These are phyloP conservation scores for Zaprionus africanus DNA, from an alignment of 1,140 invertebrate species.

Conservation along the genomic window DNA sequence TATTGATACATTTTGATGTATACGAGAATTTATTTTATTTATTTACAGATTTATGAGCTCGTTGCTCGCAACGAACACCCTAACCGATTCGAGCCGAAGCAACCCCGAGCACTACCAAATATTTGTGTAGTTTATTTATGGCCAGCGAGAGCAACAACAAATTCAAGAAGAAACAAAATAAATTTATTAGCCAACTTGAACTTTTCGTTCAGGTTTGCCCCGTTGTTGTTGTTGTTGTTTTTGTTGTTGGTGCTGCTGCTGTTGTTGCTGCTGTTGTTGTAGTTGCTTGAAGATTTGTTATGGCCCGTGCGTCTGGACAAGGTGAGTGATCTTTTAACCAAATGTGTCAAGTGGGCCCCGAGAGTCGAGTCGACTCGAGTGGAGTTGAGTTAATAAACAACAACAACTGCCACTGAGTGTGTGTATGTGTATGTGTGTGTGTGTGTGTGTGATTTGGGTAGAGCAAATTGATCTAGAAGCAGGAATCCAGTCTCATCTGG, in stretches of 20 bases:
- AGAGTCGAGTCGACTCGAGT: slow-evolving; percentile 7
- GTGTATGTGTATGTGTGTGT: not conserved
- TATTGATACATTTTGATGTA: slow-evolving; percentile 81
- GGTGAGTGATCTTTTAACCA: slow-evolving; percentile 74
- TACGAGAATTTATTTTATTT: slow-evolving; percentile 79
- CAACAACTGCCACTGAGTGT: not conserved
- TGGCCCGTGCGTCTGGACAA: slow-evolving; percentile 42
- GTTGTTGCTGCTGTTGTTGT: slow-evolving; percentile 15
- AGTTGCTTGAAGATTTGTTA: slow-evolving; percentile 45
- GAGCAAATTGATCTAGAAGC: slow-evolving; percentile 9
- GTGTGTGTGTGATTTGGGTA: slow-evolving; percentile 17
- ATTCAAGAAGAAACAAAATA: slow-evolving; percentile 38
- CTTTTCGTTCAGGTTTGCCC: slow-evolving; percentile 39
- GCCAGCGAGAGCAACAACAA: slow-evolving; percentile 44
- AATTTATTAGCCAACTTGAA: slow-evolving; percentile 77
- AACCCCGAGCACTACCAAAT: slow-evolving; percentile 51
- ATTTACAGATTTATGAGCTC: slow-evolving; percentile 81
- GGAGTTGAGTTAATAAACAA: slow-evolving; percentile 62
- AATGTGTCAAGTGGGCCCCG: slow-evolving; percentile 73
- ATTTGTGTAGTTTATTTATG: slow-evolving; percentile 80
- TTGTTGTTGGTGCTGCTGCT: slow-evolving; percentile 7
- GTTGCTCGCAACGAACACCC: slow-evolving; percentile 1
- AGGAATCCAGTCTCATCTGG: not conserved
- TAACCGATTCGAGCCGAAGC: too few relatives aligned
- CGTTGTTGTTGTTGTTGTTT: not conserved